Percentiles rank a stretch among this genome's conserved stretches.
Conservation (phyloP, 1,140 invertebrate genomes). For the Steinernema feltiae region DNA sequence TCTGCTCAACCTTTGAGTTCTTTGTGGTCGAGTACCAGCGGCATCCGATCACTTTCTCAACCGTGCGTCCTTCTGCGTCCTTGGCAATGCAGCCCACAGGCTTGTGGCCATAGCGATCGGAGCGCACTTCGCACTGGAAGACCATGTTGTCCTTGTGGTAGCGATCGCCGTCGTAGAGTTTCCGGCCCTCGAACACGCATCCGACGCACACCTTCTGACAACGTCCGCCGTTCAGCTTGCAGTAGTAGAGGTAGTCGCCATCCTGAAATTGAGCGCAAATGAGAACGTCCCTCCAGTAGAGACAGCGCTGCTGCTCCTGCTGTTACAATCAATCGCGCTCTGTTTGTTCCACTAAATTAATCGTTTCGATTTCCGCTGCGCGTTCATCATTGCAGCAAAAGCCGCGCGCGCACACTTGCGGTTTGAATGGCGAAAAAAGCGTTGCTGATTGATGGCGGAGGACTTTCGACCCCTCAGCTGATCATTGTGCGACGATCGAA, state of each 20-base stretch:
- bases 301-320: no score
- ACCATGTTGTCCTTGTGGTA: slow-evolving; percentile 36
- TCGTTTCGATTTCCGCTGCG: slow-evolving; percentile 9
- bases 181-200: slow-evolving; percentile 27
- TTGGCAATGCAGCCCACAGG: slow-evolving; percentile 30
- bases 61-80: slow-evolving; percentile 25
- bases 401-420: neutral
- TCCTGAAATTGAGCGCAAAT: no score
- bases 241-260: slow-evolving; percentile 40
- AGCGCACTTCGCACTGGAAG: slow-evolving; percentile 39
- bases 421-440: neutral
- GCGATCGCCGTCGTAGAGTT: slow-evolving; percentile 36
- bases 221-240: slow-evolving; percentile 35
- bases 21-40: slow-evolving; percentile 26
- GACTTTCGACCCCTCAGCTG: slow-evolving; percentile 6
- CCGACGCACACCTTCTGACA: slow-evolving; percentile 36
- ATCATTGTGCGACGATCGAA: neutral
- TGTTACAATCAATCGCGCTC: neutral
- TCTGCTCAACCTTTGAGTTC: slow-evolving; percentile 38
- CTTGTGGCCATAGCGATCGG: slow-evolving; percentile 28
- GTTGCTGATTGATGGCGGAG: neutral
- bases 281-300: no score
- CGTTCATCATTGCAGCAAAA: no score
- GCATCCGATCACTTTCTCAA: slow-evolving; percentile 40
- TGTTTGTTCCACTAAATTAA: slow-evolving; percentile 9